Conservation (phyloP, 2,888 invertebrate genomes). For the Agriopis leucophaearia region DNA sequence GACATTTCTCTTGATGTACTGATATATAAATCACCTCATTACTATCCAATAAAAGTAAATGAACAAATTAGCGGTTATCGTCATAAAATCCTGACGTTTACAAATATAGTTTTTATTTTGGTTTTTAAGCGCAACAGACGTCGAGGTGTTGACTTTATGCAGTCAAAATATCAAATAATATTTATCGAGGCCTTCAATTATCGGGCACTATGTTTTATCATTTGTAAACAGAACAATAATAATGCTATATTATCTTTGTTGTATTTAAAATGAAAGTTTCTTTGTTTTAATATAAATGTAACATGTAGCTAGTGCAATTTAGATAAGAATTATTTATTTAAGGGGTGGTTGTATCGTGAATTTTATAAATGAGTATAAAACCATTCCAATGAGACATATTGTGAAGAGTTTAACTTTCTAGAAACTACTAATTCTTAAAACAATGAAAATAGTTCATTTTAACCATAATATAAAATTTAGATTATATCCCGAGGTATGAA, state of each 20-base stretch:
- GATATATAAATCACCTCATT: background rate
- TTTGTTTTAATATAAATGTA: conserved; percentile 48
- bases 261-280: conserved; percentile 9
- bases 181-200: background rate
- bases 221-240: background rate
- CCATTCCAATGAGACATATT: conserved; percentile 66
- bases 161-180: background rate
- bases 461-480: conserved; percentile 13
- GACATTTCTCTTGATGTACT: background rate
- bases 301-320: conserved; percentile 78
- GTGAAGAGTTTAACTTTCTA: conserved; percentile 28
- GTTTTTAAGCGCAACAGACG: background rate
- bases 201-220: background rate
- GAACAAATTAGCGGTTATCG: background rate
- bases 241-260: background rate
- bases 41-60: background rate
- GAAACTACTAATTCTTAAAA: conserved; percentile 20
- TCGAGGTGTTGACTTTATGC: background rate
- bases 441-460: conserved; percentile 23
- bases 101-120: background rate
- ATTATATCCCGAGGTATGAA: conserved; percentile 3
- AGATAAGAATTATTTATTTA: conserved; percentile 70
- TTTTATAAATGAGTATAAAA: conserved; percentile 57
- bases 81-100: background rate
- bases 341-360: conserved; percentile 62